Conservation (phyloP, 2,797 vertebrate species). For the Chelon auratus region DNA sequence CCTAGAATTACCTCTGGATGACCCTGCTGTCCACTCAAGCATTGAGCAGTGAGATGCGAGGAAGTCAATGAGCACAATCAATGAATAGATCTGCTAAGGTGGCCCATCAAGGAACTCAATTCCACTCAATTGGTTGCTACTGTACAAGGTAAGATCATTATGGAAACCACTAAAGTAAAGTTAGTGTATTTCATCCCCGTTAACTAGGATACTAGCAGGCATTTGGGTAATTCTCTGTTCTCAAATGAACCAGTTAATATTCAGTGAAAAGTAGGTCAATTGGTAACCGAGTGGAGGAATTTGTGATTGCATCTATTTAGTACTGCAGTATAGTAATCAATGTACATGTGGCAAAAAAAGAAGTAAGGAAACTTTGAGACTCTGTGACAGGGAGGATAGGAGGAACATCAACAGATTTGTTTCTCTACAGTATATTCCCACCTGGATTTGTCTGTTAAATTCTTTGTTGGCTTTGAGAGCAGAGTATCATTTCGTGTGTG, state of each 20-base stretch:
- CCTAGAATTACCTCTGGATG: constrained; percentile 58
- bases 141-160: constrained; percentile 58
- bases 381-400: no score
- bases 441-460: no score
- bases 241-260: background rate
- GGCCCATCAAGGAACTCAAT: constrained; percentile 57
- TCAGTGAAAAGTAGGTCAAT: background rate
- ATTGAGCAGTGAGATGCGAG: constrained; percentile 68
- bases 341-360: no score
- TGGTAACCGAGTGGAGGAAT: background rate
- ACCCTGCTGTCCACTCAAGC: constrained; percentile 51
- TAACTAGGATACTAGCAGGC: constrained; percentile 17
- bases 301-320: background rate
- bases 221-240: constrained; percentile 9
- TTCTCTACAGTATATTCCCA: no score
- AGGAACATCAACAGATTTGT: background rate
- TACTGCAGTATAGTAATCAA: background rate
- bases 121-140: constrained; percentile 61
- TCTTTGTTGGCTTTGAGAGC: constrained; percentile 4
- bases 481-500: constrained; percentile 15
- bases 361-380: no score
- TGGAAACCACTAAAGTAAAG: constrained; percentile 51
- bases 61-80: constrained; percentile 73
- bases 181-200: constrained; percentile 56
- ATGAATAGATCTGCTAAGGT: constrained; percentile 73